Conservation (phyloP, 1,140 invertebrate species). For the Listronotus bonariensis region DNA sequence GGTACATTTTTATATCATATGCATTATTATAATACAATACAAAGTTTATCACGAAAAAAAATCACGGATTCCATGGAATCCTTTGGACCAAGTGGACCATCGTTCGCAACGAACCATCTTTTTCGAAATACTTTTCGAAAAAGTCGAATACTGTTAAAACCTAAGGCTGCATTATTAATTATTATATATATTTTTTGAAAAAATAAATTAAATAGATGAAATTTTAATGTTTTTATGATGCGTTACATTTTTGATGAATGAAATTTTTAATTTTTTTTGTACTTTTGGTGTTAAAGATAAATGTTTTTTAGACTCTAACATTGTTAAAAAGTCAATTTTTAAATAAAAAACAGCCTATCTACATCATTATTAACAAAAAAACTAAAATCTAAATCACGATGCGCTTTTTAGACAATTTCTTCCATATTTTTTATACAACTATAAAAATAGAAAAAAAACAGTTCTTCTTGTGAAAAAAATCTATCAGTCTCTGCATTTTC, state of each 20-base stretch:
- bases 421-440: slow-evolving; percentile 37
- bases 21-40: slow-evolving; percentile 48
- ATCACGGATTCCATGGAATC: slow-evolving; percentile 41
- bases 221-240: too few relatives aligned
- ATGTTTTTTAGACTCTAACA: background rate
- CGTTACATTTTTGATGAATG: background rate
- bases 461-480: slow-evolving; percentile 27
- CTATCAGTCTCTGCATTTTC: slow-evolving; percentile 28
- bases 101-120: slow-evolving; percentile 31
- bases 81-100: slow-evolving; percentile 23
- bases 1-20: slow-evolving; percentile 45
- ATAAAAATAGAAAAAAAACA: slow-evolving; percentile 42
- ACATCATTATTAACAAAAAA: slow-evolving; percentile 24
- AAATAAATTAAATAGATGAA: slow-evolving; percentile 32
- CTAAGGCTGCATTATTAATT: slow-evolving; percentile 1
- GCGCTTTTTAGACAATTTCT: slow-evolving; percentile 31
- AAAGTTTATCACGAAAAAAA: slow-evolving; percentile 44
- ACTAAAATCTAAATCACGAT: slow-evolving; percentile 38
- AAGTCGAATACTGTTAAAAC: slow-evolving; percentile 43
- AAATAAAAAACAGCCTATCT: slow-evolving; percentile 20
- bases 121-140: slow-evolving; percentile 20
- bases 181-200: slow-evolving; percentile 21
- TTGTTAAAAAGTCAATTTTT: background rate
- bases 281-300: slow-evolving; percentile 24
- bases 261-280: slow-evolving; percentile 11